Evolutionary conservation across 2,888 invertebrate species (phyloP).

Genomic region (Eupithecia exiguata): DNA sequence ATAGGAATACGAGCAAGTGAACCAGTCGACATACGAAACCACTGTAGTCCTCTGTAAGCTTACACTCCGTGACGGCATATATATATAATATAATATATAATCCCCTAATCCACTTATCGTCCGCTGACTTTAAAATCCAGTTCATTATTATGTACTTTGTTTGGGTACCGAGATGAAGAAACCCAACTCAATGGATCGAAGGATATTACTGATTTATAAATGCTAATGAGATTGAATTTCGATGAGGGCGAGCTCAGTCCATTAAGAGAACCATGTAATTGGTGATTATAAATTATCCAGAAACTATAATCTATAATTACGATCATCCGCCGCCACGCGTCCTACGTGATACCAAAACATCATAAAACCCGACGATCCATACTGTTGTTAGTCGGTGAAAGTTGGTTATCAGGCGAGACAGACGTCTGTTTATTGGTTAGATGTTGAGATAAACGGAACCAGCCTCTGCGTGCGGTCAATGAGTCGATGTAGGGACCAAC

Average conservation of each 20-base stretch:
- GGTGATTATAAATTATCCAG: slow-evolving; percentile 36
- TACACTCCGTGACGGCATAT: slow-evolving; percentile 20
- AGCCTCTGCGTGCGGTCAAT: slow-evolving; percentile 44
- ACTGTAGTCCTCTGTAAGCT: slow-evolving; percentile 25
- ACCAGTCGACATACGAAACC: slow-evolving; percentile 35
- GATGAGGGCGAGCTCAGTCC: slow-evolving; percentile 16
- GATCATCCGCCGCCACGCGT: slow-evolving; percentile 32
- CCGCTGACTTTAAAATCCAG: slow-evolving; percentile 17
- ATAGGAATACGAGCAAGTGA: slow-evolving; percentile 57
- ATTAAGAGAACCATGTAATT: slow-evolving; percentile 32
- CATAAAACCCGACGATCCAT: slow-evolving; percentile 33
- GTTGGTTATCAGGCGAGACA: slow-evolving; percentile 39
- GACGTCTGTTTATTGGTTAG: slow-evolving; percentile 36
- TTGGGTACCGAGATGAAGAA: slow-evolving; percentile 18
- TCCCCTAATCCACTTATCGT: slow-evolving; percentile 35
- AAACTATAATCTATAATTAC: slow-evolving; percentile 36
- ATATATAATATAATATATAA: slow-evolving; percentile 25
- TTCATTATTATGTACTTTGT: slow-evolving; percentile 14
- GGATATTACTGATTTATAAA: slow-evolving; percentile 17
- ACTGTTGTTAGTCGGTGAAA: slow-evolving; percentile 29
- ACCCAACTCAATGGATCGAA: slow-evolving; percentile 21
- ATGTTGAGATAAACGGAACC: slow-evolving; percentile 37
- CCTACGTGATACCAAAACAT: slow-evolving; percentile 38
- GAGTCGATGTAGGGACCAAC: slow-evolving; percentile 68
- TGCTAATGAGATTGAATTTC: slow-evolving; percentile 25